These are phyloP conservation scores for Nesospiza acunhae DNA, from an alignment of 2,113 vertebrate species.

Conservation along the genomic window DNA sequence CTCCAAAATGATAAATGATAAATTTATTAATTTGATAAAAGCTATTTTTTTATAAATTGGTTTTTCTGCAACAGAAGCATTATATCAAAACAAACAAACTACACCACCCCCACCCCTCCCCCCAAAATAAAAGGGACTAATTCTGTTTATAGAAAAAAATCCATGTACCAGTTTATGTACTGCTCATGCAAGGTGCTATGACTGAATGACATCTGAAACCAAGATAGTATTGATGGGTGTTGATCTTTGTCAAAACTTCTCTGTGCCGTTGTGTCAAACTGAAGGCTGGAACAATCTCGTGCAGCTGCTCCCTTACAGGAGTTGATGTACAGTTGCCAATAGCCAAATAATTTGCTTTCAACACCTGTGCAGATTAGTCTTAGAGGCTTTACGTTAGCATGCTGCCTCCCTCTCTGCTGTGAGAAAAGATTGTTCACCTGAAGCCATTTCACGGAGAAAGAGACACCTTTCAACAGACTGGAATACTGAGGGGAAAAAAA, in stretches of 20 bases:
- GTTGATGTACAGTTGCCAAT: background rate
- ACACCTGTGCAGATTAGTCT: slow-evolving; percentile 1
- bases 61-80: background rate
- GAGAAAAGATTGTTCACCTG: background rate
- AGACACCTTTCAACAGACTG: background rate
- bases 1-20: background rate
- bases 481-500: background rate
- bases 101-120: background rate
- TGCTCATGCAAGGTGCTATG: background rate
- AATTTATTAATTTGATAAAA: background rate
- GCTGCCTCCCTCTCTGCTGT: background rate
- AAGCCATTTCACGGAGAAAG: background rate
- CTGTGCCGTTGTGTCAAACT: background rate
- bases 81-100: background rate
- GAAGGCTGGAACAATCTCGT: background rate
- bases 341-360: slow-evolving; percentile 43
- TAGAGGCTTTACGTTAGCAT: background rate
- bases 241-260: background rate
- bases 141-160: background rate
- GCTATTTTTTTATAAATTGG: background rate
- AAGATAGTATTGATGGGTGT: background rate
- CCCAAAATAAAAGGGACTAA: background rate
- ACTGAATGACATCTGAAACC: background rate
- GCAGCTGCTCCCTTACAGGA: background rate
- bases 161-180: background rate